phyloP scores from a whole-genome alignment of 2,888 invertebrate genomes.

The Steinernema hermaphroditum region DNA sequence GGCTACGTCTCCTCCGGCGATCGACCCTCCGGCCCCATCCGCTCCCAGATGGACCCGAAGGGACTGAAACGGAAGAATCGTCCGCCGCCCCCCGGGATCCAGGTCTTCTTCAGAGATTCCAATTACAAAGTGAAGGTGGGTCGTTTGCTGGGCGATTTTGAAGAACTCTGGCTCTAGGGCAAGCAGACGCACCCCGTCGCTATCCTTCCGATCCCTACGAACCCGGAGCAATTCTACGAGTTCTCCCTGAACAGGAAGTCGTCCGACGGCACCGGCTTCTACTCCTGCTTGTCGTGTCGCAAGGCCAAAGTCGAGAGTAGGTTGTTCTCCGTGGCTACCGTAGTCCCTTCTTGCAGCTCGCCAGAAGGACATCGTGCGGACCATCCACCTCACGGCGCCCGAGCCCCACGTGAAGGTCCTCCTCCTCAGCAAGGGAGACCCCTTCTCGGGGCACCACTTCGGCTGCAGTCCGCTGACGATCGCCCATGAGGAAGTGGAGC shows the following conservation, averaged over 20 bases:
- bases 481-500: conserved; percentile 20
- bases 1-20: conserved; percentile 7
- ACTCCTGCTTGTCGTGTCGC: conserved; percentile 47
- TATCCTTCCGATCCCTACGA: conserved; percentile 39
- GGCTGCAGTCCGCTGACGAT: conserved; percentile 41
- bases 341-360: conserved; percentile 35
- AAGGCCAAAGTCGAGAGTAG: conserved; percentile 47
- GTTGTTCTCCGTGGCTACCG: conserved; percentile 1
- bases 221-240: conserved; percentile 44
- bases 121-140: conserved; percentile 16
- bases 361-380: conserved; percentile 48
- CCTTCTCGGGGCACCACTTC: conserved; percentile 49
- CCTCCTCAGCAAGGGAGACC: conserved; percentile 46
- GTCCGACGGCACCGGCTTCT: conserved; percentile 44
- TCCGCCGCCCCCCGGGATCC: conserved; percentile 18
- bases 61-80: conserved; percentile 23
- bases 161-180: not conserved
- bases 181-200: conserved; percentile 45
- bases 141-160: too few species aligned
- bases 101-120: conserved; percentile 19
- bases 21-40: not conserved
- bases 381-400: conserved; percentile 45
- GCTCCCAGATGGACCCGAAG: conserved; percentile 11
- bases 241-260: conserved; percentile 48
- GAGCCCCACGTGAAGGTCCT: conserved; percentile 26